Percentiles rank a stretch among this genome's conserved stretches.
Conservation (phyloP, 2,888 invertebrate species). For the Leucophenga montana region DNA sequence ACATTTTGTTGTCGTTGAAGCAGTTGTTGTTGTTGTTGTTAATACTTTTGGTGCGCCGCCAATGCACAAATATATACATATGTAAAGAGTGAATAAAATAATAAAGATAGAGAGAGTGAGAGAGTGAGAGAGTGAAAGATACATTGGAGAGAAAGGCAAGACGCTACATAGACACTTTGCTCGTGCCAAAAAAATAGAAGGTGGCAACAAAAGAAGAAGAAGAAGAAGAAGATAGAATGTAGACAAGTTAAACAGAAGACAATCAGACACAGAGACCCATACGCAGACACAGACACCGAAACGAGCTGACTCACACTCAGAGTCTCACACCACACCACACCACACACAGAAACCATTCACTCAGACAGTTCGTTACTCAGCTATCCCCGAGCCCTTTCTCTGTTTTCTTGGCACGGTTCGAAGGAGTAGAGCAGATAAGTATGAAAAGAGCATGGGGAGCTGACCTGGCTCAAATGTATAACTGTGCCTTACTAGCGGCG, state of each 20-base stretch:
- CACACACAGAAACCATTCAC: background rate
- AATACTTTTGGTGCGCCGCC: constrained; percentile 16
- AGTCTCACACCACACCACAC: background rate
- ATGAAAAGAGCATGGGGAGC: too few relatives aligned
- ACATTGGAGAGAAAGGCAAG: background rate
- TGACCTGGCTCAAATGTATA: constrained; percentile 22
- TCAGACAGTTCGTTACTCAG: constrained; percentile 1
- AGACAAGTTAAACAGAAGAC: background rate
- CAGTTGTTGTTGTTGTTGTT: constrained; percentile 13
- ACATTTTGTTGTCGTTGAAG: constrained; percentile 15
- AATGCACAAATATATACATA: background rate
- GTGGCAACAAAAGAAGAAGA: background rate
- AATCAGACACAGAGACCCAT: constrained; percentile 7
- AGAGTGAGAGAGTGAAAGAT: background rate
- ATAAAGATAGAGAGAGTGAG: background rate
- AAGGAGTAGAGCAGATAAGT: too few relatives aligned
- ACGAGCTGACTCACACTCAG: background rate
- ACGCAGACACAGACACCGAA: background rate
- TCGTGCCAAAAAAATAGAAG: constrained; percentile 27
- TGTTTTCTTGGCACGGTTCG: too few relatives aligned
- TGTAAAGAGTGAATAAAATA: background rate
- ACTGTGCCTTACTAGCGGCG: constrained; percentile 30
- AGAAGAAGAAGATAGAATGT: background rate
- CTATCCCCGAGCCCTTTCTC: background rate
- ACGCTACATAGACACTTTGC: constrained; percentile 1